Evolutionary conservation across 2,797 vertebrate species (phyloP).

Genomic region (Psittacula echo): DNA sequence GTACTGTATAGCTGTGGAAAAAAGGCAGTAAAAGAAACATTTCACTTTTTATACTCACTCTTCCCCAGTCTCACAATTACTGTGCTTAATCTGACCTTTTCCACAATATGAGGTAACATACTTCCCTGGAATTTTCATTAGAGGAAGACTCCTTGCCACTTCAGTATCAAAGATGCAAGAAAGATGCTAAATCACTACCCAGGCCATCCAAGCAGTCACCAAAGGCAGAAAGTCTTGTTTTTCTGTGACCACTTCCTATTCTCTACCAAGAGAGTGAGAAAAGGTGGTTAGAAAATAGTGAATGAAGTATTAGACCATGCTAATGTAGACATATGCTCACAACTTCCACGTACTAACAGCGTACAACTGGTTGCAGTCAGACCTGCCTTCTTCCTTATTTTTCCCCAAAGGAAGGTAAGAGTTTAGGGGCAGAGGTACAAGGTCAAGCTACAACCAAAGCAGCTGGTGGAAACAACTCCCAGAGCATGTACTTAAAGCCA

Average conservation of each 20-base stretch:
- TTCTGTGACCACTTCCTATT: not conserved
- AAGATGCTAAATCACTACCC: not conserved
- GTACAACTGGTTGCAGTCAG: not conserved
- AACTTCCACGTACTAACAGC: not conserved
- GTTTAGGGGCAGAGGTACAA: not conserved
- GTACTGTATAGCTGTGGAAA: not conserved
- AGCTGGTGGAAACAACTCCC: not conserved
- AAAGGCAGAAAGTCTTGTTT: not conserved
- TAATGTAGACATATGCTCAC: fast-evolving
- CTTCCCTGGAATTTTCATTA: not conserved
- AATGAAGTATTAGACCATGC: not conserved
- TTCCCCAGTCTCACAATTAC: not conserved
- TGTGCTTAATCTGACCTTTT: not conserved
- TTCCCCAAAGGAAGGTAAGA: not conserved
- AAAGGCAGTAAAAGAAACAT: not conserved
- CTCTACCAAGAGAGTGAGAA: not conserved
- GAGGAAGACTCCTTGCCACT: not conserved
- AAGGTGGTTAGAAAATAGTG: not conserved
- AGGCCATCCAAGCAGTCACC: not conserved
- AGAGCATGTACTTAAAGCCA: not conserved
- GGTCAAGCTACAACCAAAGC: not conserved
- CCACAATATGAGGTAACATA: fast-evolving
- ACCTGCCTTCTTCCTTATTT: not conserved
- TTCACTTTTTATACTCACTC: not conserved
- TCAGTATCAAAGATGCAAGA: not conserved